These are phyloP conservation scores for Tragelaphus scriptus DNA, from an alignment of 2,113 vertebrate species.

Conservation along the genomic window DNA sequence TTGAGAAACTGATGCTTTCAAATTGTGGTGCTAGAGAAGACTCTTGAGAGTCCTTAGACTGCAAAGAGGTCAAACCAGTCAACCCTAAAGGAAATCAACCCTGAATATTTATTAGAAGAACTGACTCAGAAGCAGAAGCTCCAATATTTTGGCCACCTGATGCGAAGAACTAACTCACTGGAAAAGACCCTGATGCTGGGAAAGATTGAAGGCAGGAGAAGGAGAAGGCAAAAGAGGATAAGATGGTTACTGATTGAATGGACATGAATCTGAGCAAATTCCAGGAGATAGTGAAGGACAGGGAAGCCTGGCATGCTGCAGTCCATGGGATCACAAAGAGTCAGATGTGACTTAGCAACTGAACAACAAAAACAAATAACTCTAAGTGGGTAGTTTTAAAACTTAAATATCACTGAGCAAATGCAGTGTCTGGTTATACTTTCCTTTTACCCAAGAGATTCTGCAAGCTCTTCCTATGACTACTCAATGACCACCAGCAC, in stretches of 20 bases:
- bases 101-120: neutral
- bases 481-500: neutral
- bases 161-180: neutral
- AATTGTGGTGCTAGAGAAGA: neutral
- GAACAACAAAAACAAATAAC: neutral
- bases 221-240: neutral
- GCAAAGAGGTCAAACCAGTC: neutral
- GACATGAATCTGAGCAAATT: neutral
- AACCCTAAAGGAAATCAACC: neutral
- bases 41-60: neutral
- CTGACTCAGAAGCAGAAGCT: neutral
- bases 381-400: conserved; percentile 5
- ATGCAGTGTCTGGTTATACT: neutral
- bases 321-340: neutral
- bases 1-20: neutral
- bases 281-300: neutral
- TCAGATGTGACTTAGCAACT: neutral
- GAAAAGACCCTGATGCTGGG: neutral
- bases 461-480: neutral
- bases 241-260: neutral
- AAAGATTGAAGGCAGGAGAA: neutral
- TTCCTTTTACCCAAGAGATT: neutral
- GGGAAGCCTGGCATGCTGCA: neutral
- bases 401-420: neutral
- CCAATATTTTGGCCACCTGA: neutral